Percentiles rank a stretch among this genome's conserved stretches.
Evolutionary conservation across 2,797 vertebrate genomes (phyloP).

Genomic region (Eutrigla gurnardus): DNA sequence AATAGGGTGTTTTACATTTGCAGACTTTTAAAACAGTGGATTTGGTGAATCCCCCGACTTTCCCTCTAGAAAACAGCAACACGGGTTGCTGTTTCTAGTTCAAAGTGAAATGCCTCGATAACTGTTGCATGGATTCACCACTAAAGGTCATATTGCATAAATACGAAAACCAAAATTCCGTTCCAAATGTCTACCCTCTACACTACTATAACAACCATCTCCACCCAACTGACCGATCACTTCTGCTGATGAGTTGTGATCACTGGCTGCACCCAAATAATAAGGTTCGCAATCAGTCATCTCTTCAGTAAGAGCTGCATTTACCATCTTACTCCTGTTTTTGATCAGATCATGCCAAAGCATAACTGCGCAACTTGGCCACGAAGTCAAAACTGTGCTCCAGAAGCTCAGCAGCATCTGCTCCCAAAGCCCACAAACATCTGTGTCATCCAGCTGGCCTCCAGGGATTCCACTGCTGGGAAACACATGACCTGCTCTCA

Average conservation of each 20-base stretch:
- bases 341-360: slow-evolving; percentile 21
- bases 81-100: neutral
- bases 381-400: slow-evolving; percentile 32
- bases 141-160: neutral
- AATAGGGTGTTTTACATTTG: neutral
- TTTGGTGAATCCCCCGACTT: neutral
- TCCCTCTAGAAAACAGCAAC: neutral
- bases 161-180: neutral
- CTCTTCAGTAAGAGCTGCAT: slow-evolving; percentile 11
- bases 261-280: neutral
- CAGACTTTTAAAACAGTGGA: neutral
- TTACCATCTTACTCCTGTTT: neutral
- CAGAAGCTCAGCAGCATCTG: slow-evolving; percentile 69
- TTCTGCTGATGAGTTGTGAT: neutral
- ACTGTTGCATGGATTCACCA: neutral
- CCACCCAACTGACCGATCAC: neutral
- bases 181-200: neutral
- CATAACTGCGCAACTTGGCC: slow-evolving; percentile 30
- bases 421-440: slow-evolving; percentile 69
- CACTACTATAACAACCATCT: neutral
- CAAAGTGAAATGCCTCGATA: neutral
- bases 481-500: slow-evolving; percentile 64
- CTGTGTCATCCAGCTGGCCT: slow-evolving; percentile 67
- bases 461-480: slow-evolving; percentile 66
- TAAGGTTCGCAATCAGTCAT: neutral